A percentile compares a stretch with the other conserved stretches of the same genome.
Evolutionary conservation across 2,113 vertebrate genomes (phyloP).

Genomic region (Mesocricetus auratus): DNA sequence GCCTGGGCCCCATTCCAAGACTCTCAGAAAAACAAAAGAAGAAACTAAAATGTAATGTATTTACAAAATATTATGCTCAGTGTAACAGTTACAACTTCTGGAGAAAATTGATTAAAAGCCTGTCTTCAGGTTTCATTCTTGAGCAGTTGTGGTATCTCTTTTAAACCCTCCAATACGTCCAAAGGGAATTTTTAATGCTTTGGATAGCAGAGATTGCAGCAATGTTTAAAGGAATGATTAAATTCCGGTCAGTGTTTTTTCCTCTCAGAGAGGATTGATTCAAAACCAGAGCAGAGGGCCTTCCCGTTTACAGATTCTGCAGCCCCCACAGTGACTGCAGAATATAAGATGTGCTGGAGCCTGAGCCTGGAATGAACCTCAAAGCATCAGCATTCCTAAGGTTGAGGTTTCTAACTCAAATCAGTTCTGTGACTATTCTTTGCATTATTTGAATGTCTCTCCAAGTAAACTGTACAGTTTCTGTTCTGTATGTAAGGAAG

Average conservation of each 20-base stretch:
- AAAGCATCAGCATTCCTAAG: neutral
- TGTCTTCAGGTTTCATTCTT: constrained; percentile 32
- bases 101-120: constrained; percentile 38
- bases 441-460: neutral
- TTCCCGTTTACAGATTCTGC: neutral
- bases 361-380: no score
- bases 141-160: neutral
- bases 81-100: constrained; percentile 48
- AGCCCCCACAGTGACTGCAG: neutral
- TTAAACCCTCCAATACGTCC: neutral
- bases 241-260: neutral
- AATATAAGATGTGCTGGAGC: neutral
- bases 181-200: constrained; percentile 3
- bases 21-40: neutral
- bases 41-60: neutral
- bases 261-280: neutral
- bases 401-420: neutral
- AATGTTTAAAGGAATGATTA: constrained; percentile 6
- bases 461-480: neutral
- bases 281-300: neutral
- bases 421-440: neutral
- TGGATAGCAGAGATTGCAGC: neutral
- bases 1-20: neutral
- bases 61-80: neutral
- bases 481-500: neutral